Evolutionary conservation across 2,113 vertebrate genomes (phyloP).

Genomic region (Riparia riparia): DNA sequence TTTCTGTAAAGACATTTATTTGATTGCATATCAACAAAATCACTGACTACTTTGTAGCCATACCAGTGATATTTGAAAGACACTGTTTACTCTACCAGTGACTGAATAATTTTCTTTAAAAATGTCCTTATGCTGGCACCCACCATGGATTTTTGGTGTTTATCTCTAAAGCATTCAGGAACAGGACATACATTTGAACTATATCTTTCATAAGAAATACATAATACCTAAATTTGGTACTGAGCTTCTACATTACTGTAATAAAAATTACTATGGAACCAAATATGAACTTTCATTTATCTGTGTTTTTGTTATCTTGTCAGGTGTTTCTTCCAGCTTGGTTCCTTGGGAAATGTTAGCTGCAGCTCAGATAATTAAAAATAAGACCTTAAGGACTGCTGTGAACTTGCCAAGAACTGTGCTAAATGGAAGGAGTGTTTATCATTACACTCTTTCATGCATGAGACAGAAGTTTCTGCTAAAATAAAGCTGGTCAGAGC

Average conservation of each 20-base stretch:
- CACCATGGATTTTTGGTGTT: background rate
- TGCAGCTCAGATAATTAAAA: slow-evolving; percentile 15
- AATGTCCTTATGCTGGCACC: background rate
- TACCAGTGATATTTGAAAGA: background rate
- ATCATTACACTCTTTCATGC: background rate
- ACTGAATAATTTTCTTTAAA: background rate
- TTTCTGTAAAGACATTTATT: background rate
- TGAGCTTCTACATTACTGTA: background rate
- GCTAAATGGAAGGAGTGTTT: background rate
- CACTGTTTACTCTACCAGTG: background rate
- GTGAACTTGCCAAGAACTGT: slow-evolving; percentile 27
- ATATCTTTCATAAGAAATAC: background rate
- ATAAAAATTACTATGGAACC: background rate
- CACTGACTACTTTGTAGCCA: background rate
- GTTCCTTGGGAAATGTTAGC: background rate
- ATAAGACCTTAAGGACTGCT: background rate
- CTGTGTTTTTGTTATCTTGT: background rate
- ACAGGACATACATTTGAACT: background rate
- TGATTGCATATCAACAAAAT: background rate
- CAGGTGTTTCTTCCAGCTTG: background rate
- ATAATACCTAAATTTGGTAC: background rate
- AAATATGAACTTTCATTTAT: background rate
- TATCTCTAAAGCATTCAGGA: background rate
- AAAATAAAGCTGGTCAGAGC: background rate
- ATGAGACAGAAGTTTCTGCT: background rate